Percentiles rank a stretch among this genome's conserved stretches.
These are phyloP conservation scores for Drosophila pallidifrons DNA, from an alignment of 1,140 invertebrate species.

Conservation along the genomic window DNA sequence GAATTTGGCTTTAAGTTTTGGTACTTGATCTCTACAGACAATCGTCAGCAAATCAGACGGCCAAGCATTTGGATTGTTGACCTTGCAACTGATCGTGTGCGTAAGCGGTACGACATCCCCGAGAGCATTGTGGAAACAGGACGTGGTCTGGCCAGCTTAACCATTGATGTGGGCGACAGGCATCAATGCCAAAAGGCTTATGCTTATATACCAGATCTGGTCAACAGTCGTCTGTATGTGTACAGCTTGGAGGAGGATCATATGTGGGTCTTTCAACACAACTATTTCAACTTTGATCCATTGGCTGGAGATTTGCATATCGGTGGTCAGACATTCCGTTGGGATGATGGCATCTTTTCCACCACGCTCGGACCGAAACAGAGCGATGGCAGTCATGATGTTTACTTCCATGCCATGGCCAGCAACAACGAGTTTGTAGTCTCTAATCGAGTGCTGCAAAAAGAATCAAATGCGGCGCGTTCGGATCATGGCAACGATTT, in stretches of 20 bases:
- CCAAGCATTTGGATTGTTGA: slow-evolving; percentile 89
- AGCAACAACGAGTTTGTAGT: slow-evolving; percentile 88
- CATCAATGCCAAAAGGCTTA: slow-evolving; percentile 88
- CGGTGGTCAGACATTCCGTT: slow-evolving; percentile 88
- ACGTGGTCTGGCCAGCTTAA: slow-evolving; percentile 87
- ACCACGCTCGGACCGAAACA: slow-evolving; percentile 87
- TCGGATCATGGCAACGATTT: slow-evolving; percentile 87
- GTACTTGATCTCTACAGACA: slow-evolving; percentile 81
- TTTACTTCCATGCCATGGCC: slow-evolving; percentile 90
- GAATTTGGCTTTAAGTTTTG: neutral
- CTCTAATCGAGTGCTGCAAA: slow-evolving; percentile 88
- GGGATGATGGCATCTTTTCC: slow-evolving; percentile 91
- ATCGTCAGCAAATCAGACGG: slow-evolving; percentile 86
- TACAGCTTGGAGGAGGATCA: slow-evolving; percentile 87
- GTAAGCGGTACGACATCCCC: slow-evolving; percentile 77
- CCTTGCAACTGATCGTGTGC: slow-evolving; percentile 86
- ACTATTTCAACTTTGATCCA: slow-evolving; percentile 91
- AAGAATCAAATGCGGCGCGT: slow-evolving; percentile 86
- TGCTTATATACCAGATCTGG: slow-evolving; percentile 90
- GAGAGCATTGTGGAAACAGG: slow-evolving; percentile 72
- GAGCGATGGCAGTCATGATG: slow-evolving; percentile 86
- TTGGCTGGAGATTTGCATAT: slow-evolving; percentile 89
- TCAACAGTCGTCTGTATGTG: slow-evolving; percentile 89
- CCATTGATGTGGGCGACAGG: slow-evolving; percentile 87
- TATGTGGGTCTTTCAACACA: slow-evolving; percentile 90